Evolutionary conservation across 2,888 invertebrate genomes (phyloP), one percentile per base, ranked within the genome.

Genomic region (Morpho deidamia): DNA sequence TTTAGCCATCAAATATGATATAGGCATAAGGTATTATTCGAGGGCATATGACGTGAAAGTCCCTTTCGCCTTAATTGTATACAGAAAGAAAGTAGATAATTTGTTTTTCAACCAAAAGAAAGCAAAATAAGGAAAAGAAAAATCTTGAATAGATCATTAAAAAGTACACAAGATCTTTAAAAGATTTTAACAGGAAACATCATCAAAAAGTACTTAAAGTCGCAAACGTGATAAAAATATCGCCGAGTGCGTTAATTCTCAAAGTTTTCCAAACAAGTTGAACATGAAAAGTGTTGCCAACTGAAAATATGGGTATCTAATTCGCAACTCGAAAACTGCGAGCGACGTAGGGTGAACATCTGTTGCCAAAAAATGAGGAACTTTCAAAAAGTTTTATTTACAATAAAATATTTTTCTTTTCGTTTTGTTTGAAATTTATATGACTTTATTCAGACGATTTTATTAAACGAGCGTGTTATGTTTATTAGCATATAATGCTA

Each of bases 131-230:
- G 23, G 23, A 23, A 23, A 23, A 23, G 23, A 23, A 23, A 23
- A 23, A 23, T 23, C 23, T 23, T 23, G 5, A 23, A 23, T 23
- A 23, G 23, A 23, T 23, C 23, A 23, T 23, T 23, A 23, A 23
- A 23, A 23, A 23, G n/a, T 0, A 37, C 37, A 37, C 37, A 3
- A 37, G n/a, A 7, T 33, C 10, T 39, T 23, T 7, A 41, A 14
- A 41, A 40, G 4, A 34, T 33, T 48, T 14, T 40, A 48, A 40
- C 34, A 34, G 10, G 39, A 40, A 48, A 48, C 48, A 39, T 41
- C 49, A 56, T 58, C 58, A 53, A 47, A 58, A 58, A 53, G 46
- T 55, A 49, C 58, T 58, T 55, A 53, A 46, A 53, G 41, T 55
- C 41, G 44, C 49, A 51, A 53, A 56, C 55, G 52, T 55, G 58